Percentiles rank a stretch among this genome's conserved stretches.
These are phyloP conservation scores for Rotaria sp. DNA, from an alignment of 2,888 invertebrate species.

Conservation along the genomic window DNA sequence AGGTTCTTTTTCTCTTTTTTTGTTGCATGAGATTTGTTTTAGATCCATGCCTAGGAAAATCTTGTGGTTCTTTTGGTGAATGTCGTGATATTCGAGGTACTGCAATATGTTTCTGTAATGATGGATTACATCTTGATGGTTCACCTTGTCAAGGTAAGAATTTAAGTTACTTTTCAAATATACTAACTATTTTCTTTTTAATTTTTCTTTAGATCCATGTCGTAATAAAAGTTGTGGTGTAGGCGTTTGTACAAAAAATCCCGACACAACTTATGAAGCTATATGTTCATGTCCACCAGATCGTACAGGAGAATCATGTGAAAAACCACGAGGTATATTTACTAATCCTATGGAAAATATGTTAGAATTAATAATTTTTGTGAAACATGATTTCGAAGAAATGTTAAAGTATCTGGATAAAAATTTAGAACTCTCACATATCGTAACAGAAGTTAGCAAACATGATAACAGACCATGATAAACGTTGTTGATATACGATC, in stretches of 20 bases:
- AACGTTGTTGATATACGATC: too few species aligned
- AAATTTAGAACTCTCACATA: too few species aligned
- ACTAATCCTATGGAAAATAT: neutral
- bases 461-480: too few species aligned
- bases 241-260: neutral
- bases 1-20: neutral
- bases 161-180: neutral
- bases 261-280: neutral
- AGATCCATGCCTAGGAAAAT: neutral
- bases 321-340: neutral
- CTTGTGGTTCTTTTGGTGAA: neutral
- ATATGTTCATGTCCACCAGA: neutral
- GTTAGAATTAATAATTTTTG: too few species aligned
- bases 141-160: neutral
- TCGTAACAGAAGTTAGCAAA: too few species aligned
- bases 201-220: slow-evolving; percentile 5
- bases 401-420: too few species aligned
- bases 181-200: too few species aligned
- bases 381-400: too few species aligned
- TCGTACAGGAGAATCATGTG: neutral
- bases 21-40: too few species aligned
- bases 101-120: neutral
- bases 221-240: neutral
- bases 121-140: neutral
- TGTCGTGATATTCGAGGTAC: neutral